Conservation (phyloP, 2,113 vertebrate species). For the Uria aalge region DNA sequence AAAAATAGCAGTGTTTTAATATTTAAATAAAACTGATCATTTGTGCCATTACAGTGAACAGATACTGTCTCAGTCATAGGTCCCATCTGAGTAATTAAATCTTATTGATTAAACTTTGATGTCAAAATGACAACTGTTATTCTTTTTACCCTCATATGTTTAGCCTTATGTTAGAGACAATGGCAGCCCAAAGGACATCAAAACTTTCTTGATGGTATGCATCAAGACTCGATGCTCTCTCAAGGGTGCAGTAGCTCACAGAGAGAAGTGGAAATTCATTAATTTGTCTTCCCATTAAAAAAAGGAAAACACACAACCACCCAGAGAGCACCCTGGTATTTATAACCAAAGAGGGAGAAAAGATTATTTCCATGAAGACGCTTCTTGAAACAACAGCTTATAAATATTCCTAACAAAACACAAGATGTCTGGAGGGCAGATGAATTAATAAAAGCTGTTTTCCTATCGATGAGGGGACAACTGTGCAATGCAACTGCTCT, state of each 20-base stretch:
- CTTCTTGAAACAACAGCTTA: neutral
- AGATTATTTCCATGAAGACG: neutral
- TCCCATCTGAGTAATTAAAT: neutral
- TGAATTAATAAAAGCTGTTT: neutral
- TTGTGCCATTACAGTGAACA: neutral
- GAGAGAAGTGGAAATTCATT: neutral
- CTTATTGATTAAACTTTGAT: neutral
- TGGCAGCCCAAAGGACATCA: neutral
- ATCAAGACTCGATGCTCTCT: neutral
- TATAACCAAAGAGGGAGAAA: neutral
- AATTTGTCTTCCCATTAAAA: neutral
- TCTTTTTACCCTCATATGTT: neutral
- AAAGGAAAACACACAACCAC: neutral
- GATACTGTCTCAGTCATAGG: neutral
- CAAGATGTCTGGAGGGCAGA: neutral
- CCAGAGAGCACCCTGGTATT: neutral
- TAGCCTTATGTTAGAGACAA: neutral
- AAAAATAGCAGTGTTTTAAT: neutral
- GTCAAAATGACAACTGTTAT: neutral
- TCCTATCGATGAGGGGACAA: neutral
- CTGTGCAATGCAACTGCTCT: neutral
- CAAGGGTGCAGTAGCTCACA: neutral
- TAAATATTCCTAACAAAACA: conserved; percentile 13
- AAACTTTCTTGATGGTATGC: neutral
- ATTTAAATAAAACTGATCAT: neutral